Evolutionary conservation across 2,888 invertebrate species (phyloP).

Genomic region (Stenodema calcarata): DNA sequence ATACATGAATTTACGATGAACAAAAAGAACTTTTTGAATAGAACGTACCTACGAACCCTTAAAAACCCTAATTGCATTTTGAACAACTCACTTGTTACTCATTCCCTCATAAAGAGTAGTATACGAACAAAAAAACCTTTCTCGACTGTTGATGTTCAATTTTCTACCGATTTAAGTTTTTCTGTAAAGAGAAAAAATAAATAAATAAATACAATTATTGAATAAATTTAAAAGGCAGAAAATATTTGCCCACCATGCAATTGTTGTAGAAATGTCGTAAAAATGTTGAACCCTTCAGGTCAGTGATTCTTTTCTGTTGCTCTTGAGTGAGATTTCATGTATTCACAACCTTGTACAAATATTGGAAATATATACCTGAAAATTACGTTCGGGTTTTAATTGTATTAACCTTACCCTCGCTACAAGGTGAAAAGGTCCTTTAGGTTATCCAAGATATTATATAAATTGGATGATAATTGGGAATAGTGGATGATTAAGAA

Average conservation of each 20-base stretch:
- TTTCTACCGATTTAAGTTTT: neutral
- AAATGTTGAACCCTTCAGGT: neutral
- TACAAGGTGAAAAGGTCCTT: too few species aligned
- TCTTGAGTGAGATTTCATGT: constrained; percentile 49
- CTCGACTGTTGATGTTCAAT: neutral
- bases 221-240: neutral
- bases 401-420: too few species aligned
- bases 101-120: neutral
- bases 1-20: constrained; percentile 1
- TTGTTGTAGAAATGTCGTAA: neutral
- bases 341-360: constrained; percentile 53
- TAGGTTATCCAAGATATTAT: too few species aligned
- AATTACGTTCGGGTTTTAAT: neutral
- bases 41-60: neutral
- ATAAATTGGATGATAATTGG: too few species aligned
- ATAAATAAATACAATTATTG: neutral
- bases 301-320: constrained; percentile 4
- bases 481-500: too few species aligned
- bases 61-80: neutral
- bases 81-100: neutral
- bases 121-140: neutral
- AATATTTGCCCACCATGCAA: neutral
- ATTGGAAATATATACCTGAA: constrained; percentile 53
- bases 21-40: neutral
- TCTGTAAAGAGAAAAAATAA: neutral